A percentile compares a stretch with the other conserved stretches of the same genome.
Evolutionary conservation across 2,113 vertebrate genomes (phyloP).

Genomic region (Pionites leucogaster): DNA sequence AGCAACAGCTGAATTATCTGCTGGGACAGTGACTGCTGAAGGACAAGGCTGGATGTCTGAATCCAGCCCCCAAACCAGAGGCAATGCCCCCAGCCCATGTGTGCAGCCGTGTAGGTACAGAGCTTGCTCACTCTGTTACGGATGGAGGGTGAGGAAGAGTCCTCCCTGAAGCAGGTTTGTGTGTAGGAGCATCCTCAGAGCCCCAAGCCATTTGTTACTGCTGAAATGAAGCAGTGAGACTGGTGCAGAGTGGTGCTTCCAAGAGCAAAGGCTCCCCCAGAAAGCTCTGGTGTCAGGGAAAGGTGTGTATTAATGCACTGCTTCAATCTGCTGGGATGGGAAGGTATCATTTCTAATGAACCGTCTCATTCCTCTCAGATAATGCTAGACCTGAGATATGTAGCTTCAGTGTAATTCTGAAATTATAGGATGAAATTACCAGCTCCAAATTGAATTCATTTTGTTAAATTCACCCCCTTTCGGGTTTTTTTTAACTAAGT

Average conservation of each 20-base stretch:
- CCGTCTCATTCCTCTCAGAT: background rate
- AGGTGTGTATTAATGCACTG: background rate
- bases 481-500: background rate
- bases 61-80: background rate
- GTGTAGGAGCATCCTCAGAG: background rate
- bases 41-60: background rate
- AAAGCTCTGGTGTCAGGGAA: background rate
- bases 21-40: background rate
- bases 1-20: background rate
- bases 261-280: background rate
- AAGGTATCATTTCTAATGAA: background rate
- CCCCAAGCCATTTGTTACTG: background rate
- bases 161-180: background rate
- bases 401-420: background rate
- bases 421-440: background rate
- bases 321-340: background rate
- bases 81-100: background rate
- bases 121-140: accelerated
- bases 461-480: background rate
- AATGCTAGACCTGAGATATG: background rate
- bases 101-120: accelerated
- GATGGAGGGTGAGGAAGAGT: background rate
- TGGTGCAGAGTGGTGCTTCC: background rate
- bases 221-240: background rate
- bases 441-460: background rate